Conservation (phyloP, 2,113 vertebrate species). For the Istiophorus platypterus region DNA sequence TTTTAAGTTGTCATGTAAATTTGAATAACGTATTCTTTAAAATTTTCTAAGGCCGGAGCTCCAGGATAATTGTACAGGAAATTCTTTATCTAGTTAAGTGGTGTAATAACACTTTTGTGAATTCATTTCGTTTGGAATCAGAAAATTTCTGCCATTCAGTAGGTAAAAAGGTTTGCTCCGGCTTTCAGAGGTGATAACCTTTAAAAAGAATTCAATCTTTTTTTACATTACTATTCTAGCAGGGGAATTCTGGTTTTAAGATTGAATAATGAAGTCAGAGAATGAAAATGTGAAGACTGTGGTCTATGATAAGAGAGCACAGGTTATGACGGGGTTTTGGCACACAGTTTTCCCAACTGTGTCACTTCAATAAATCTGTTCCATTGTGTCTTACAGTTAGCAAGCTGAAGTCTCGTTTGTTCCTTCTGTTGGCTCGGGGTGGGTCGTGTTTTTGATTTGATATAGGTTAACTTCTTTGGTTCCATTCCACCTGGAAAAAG, state of each 20-base stretch:
- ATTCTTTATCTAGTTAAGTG: not conserved
- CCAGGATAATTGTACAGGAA: not conserved
- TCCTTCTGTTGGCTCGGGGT: conserved; percentile 72
- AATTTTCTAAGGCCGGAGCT: not conserved
- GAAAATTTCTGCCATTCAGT: not conserved
- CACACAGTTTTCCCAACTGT: not conserved
- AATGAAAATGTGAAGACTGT: not conserved
- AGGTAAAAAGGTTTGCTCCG: not conserved
- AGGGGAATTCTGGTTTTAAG: not conserved
- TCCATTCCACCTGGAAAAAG: conserved; percentile 72
- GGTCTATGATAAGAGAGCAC: not conserved
- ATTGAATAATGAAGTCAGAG: not conserved
- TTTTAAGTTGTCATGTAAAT: not conserved
- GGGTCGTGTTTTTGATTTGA: conserved; percentile 72
- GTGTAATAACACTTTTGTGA: not conserved
- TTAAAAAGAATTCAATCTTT: not conserved
- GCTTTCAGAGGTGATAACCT: conserved; percentile 2
- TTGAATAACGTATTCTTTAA: not conserved
- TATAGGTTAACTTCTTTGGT: conserved; percentile 77
- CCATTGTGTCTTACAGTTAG: conserved; percentile 73
- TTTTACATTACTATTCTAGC: not conserved
- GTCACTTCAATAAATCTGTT: conserved; percentile 9
- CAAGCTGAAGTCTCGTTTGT: conserved; percentile 74
- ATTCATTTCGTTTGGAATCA: not conserved
- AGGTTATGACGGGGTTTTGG: not conserved